Percentiles rank a stretch among this genome's conserved stretches.
Evolutionary conservation across 30 jellyfish, hydroid and myxozoan species (phyloP).

Genomic region (Pelagia noctiluca): DNA sequence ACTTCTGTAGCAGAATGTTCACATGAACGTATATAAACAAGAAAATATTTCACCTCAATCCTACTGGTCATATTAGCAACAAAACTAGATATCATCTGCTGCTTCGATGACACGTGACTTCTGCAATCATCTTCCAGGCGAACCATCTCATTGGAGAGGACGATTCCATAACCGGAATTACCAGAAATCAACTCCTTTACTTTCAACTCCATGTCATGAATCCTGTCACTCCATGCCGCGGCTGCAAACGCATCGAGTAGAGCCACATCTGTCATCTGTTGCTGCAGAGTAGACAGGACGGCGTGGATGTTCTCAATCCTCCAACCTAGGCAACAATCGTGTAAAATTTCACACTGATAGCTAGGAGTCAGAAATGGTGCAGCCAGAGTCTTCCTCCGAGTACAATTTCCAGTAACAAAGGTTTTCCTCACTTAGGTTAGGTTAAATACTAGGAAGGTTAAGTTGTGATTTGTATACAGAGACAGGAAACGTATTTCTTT

Average conservation of each 20-base stretch:
- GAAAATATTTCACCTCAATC: constrained; percentile 33
- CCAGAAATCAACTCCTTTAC: constrained; percentile 33
- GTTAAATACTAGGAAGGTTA: no score
- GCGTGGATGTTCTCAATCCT: constrained; percentile 1
- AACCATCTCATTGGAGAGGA: constrained; percentile 40
- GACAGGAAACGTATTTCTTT: no score
- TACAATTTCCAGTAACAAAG: no score
- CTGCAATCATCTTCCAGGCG: constrained; percentile 44
- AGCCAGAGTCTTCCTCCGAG: no score
- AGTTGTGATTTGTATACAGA: no score
- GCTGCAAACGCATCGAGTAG: constrained; percentile 57
- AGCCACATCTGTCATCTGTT: constrained; percentile 16
- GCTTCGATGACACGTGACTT: constrained; percentile 42
- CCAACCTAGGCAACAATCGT: constrained; percentile 7
- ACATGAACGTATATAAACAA: no score
- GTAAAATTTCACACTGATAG: background rate
- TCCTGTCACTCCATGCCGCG: constrained; percentile 7
- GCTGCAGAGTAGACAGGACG: constrained; percentile 32
- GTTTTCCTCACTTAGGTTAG: no score
- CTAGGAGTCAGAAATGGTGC: background rate
- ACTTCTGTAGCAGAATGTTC: no score
- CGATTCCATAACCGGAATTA: constrained; percentile 41
- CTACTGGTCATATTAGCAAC: constrained; percentile 33
- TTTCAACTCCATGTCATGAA: background rate
- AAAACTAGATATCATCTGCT: constrained; percentile 8